phyloP scores from a whole-genome alignment of 2,113 vertebrate species.

The Strix aluco region DNA sequence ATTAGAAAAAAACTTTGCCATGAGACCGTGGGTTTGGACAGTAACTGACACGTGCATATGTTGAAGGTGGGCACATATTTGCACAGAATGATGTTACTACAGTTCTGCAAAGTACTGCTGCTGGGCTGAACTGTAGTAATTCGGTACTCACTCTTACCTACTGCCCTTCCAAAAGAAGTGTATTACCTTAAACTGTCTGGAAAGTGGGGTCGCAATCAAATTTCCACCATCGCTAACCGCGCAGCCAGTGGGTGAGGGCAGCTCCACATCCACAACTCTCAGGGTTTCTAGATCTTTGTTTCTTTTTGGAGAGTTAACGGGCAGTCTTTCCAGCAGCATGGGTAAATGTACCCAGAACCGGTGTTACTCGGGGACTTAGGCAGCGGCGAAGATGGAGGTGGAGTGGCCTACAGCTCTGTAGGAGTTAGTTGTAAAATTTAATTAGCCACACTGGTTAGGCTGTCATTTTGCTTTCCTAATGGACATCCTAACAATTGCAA shows the following conservation, averaged over 20 bases:
- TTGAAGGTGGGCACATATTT: background rate
- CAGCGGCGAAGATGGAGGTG: background rate
- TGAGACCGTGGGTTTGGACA: background rate
- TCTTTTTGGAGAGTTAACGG: background rate
- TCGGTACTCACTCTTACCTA: background rate
- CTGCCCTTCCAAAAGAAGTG: background rate
- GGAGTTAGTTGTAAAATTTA: background rate
- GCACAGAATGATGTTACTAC: background rate
- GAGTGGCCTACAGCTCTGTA: background rate
- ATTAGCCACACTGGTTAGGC: background rate
- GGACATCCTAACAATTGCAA: background rate
- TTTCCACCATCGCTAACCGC: too few relatives aligned
- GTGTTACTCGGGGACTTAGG: background rate
- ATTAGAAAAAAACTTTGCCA: background rate
- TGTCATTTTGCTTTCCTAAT: background rate
- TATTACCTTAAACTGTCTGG: background rate
- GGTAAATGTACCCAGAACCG: background rate
- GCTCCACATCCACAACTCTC: background rate
- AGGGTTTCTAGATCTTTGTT: background rate
- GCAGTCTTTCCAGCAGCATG: background rate
- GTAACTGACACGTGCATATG: background rate
- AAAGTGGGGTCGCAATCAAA: background rate
- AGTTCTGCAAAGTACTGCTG: background rate
- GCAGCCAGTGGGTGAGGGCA: too few relatives aligned
- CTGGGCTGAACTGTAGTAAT: background rate